phyloP scores from a whole-genome alignment of 2,888 invertebrate species.

The Zhuqinia jingwanae region DNA sequence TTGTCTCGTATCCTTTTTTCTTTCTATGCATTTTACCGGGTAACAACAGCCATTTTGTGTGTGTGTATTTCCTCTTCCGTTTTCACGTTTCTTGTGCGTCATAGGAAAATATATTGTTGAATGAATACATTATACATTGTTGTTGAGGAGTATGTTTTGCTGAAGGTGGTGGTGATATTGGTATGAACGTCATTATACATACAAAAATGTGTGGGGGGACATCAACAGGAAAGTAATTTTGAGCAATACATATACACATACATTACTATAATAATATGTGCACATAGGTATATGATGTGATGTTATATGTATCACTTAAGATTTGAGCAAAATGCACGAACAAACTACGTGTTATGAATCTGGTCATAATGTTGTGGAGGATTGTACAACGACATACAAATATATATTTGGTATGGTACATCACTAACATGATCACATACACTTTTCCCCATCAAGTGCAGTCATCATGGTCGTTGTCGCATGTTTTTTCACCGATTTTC shows the following conservation, averaged over 20 bases:
- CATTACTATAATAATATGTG: background rate
- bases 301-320: background rate
- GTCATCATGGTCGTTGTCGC: slow-evolving; percentile 46
- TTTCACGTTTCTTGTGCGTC: slow-evolving; percentile 9
- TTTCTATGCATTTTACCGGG: slow-evolving; percentile 2
- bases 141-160: background rate
- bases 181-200: slow-evolving; percentile 5
- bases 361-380: slow-evolving; percentile 11
- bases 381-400: slow-evolving; percentile 16
- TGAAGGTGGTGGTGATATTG: slow-evolving; percentile 7
- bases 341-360: slow-evolving; percentile 42
- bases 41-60: slow-evolving; percentile 15
- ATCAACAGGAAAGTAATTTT: too few species aligned
- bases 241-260: too few species aligned
- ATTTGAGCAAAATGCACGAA: background rate
- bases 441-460: slow-evolving; percentile 50
- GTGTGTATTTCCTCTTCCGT: slow-evolving; percentile 15
- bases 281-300: background rate
- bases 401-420: slow-evolving; percentile 47
- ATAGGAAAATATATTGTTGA: slow-evolving; percentile 22
- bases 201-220: background rate
- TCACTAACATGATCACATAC: background rate
- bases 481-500: slow-evolving; percentile 22
- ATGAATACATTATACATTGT: slow-evolving; percentile 14
- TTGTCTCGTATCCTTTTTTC: background rate